phyloP scores from a whole-genome alignment of 2,888 invertebrate species.

The Euzetes globulus region DNA sequence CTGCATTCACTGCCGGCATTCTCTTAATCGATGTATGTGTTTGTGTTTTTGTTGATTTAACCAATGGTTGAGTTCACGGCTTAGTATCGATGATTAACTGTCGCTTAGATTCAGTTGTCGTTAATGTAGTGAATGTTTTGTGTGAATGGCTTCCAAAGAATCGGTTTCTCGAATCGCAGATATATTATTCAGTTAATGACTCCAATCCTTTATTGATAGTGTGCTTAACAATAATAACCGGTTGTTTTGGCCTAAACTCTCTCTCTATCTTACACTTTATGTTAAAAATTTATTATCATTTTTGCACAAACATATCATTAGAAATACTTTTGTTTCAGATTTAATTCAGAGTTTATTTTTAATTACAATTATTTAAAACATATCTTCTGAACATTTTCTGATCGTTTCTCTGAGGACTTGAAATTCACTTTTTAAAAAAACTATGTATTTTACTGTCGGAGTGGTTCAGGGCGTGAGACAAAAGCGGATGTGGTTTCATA shows the following conservation, averaged over 20 bases:
- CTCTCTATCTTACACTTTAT: not conserved
- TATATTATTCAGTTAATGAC: slow-evolving; percentile 5
- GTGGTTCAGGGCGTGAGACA: slow-evolving; percentile 4
- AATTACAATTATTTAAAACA: too few relatives aligned
- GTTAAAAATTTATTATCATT: not conserved
- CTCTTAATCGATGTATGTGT: not conserved
- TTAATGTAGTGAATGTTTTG: not conserved
- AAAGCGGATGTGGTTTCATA: slow-evolving; percentile 4
- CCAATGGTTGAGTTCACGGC: not conserved
- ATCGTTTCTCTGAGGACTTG: not conserved
- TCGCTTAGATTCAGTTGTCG: not conserved
- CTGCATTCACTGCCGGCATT: not conserved
- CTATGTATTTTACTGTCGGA: not conserved
- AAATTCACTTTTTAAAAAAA: not conserved
- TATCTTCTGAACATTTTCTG: not conserved
- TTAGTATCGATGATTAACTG: slow-evolving; percentile 8
- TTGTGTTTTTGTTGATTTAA: not conserved
- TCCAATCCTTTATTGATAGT: not conserved
- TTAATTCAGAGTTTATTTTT: too few relatives aligned
- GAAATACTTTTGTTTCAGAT: too few relatives aligned
- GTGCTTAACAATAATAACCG: not conserved
- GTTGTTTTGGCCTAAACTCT: not conserved
- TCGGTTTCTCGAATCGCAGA: not conserved
- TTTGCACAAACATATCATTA: too few relatives aligned
- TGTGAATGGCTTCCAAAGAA: not conserved